Evolutionary conservation across 1,140 invertebrate species (phyloP).

Genomic region (Temnothorax longispinosus): DNA sequence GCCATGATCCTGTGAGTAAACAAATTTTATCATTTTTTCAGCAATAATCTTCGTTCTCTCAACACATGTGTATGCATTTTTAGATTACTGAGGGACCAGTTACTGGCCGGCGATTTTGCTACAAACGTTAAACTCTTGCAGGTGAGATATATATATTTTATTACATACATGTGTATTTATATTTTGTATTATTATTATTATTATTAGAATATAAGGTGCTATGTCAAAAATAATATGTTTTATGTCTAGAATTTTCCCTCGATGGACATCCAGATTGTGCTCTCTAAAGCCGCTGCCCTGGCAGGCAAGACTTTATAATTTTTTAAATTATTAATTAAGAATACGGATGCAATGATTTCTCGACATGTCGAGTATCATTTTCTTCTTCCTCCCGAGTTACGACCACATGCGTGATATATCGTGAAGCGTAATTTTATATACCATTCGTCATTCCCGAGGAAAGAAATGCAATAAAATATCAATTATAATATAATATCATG

Average conservation of each 20-base stretch:
- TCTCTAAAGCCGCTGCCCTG: conserved; percentile 88
- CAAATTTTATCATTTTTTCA: conserved; percentile 21
- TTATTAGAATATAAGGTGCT: background rate
- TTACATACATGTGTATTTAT: conserved; percentile 7
- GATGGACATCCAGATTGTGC: conserved; percentile 90
- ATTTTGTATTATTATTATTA: conserved; percentile 5
- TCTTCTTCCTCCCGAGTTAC: background rate
- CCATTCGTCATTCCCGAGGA: background rate
- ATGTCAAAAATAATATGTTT: conserved; percentile 28
- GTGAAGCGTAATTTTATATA: conserved; percentile 25
- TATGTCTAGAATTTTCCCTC: conserved; percentile 90
- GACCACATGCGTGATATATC: background rate
- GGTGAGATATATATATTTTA: conserved; percentile 79
- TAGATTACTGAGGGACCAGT: conserved; percentile 93
- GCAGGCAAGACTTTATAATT: conserved; percentile 80
- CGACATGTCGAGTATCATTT: background rate
- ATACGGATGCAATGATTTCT: background rate
- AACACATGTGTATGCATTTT: conserved; percentile 25
- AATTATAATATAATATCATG: conserved; percentile 34
- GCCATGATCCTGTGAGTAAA: conserved; percentile 97
- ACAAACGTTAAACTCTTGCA: conserved; percentile 97
- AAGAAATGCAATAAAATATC: conserved; percentile 23
- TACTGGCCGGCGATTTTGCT: conserved; percentile 95
- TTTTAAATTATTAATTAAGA: conserved; percentile 47
- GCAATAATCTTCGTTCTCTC: background rate